These are phyloP conservation scores for Streblospio benedicti DNA, from an alignment of 1,140 invertebrate genomes.

Conservation along the genomic window DNA sequence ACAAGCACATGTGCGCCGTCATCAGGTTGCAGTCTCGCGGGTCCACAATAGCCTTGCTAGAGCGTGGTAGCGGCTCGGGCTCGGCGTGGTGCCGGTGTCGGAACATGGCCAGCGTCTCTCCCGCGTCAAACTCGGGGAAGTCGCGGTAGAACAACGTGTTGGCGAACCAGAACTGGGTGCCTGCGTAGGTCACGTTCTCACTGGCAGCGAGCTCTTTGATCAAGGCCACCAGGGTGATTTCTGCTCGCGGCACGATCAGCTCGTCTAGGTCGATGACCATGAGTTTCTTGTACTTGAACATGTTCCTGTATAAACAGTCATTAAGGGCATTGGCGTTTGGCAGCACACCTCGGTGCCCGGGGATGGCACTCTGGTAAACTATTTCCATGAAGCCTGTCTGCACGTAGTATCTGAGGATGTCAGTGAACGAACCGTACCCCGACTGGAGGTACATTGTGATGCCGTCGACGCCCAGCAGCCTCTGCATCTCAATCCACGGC, in stretches of 20 bases:
- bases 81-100: too few species aligned
- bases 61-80: too few species aligned
- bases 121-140: too few species aligned
- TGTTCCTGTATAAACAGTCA: slow-evolving; percentile 21
- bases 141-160: too few species aligned
- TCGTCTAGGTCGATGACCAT: slow-evolving; percentile 20
- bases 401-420: slow-evolving; percentile 4
- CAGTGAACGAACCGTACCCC: neutral
- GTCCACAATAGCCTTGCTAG: too few species aligned
- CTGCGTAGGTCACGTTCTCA: too few species aligned
- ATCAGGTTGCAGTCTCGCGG: too few species aligned
- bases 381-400: slow-evolving; percentile 4
- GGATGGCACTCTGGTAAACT: slow-evolving; percentile 2
- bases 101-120: too few species aligned
- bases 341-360: neutral
- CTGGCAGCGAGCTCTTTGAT: too few species aligned
- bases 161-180: too few species aligned
- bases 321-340: slow-evolving; percentile 16
- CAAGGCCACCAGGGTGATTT: too few species aligned
- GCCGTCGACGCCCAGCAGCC: slow-evolving; percentile 10
- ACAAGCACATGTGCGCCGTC: too few species aligned
- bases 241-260: slow-evolving; percentile 19
- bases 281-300: slow-evolving; percentile 14
- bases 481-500: slow-evolving; percentile 14
- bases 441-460: slow-evolving; percentile 8